Conservation (phyloP, 2,113 vertebrate species). For the Suricata suricatta region DNA sequence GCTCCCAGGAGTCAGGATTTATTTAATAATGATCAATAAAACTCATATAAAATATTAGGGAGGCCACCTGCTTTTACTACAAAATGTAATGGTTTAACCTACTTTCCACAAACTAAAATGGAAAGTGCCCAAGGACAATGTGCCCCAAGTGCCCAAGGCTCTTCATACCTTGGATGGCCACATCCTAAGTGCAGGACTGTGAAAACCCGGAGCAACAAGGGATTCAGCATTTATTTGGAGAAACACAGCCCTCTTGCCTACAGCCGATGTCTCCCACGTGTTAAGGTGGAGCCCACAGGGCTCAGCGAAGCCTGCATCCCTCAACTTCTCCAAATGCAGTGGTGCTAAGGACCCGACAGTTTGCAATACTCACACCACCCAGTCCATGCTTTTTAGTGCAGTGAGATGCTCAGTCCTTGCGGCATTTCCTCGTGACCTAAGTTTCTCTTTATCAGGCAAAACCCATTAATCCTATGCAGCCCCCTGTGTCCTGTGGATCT, state of each 20-base stretch:
- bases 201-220: background rate
- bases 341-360: background rate
- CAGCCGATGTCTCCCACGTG: fast-evolving
- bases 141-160: too few relatives aligned
- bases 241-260: fast-evolving
- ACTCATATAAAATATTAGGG: background rate
- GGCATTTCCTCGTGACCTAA: background rate
- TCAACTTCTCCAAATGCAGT: background rate
- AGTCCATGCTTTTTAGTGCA: background rate
- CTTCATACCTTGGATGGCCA: too few relatives aligned
- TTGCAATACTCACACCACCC: background rate
- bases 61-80: background rate
- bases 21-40: background rate
- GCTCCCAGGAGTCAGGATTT: background rate
- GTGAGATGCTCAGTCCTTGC: background rate
- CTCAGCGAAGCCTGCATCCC: fast-evolving
- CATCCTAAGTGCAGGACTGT: background rate
- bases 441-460: background rate
- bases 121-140: background rate
- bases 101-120: background rate
- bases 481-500: background rate
- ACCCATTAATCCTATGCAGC: background rate
- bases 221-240: background rate
- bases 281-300: fast-evolving
- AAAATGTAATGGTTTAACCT: background rate